Percentiles rank a stretch among this genome's conserved stretches.
phyloP scores from a whole-genome alignment of 2,797 vertebrate species.

The Acipenser transmontanus region DNA sequence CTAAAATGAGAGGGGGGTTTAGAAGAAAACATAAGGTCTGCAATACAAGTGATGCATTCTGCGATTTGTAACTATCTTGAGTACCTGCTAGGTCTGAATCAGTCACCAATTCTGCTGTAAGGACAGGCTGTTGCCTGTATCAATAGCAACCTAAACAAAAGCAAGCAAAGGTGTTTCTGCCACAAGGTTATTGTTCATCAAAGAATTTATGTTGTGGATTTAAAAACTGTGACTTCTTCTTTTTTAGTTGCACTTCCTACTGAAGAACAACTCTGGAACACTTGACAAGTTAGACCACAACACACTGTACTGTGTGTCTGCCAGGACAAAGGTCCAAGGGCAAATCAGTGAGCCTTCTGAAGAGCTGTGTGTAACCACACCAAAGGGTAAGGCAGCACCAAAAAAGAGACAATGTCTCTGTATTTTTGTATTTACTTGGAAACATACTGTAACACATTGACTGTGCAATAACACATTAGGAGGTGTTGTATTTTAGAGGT shows the following conservation, averaged over 20 bases:
- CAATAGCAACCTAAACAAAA: too few relatives aligned
- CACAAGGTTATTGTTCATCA: background rate
- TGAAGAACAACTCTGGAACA: slow-evolving; percentile 3
- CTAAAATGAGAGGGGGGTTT: too few relatives aligned
- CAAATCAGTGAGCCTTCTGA: slow-evolving; percentile 1
- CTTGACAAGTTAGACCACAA: slow-evolving; percentile 21
- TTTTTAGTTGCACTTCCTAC: slow-evolving; percentile 8
- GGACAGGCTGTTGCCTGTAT: too few relatives aligned
- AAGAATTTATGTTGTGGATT: background rate
- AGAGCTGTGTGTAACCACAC: slow-evolving; percentile 20
- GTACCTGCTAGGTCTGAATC: too few relatives aligned
- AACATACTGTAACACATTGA: too few relatives aligned
- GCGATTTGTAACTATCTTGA: too few relatives aligned
- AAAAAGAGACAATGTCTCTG: background rate
- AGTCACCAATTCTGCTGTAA: too few relatives aligned
- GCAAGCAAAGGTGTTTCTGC: too few relatives aligned
- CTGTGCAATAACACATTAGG: too few relatives aligned
- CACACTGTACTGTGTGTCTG: slow-evolving; percentile 24
- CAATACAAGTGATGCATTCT: too few relatives aligned
- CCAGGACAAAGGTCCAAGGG: background rate
- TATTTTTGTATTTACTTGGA: background rate
- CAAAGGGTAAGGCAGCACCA: slow-evolving; percentile 21
- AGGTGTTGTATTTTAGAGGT: too few relatives aligned
- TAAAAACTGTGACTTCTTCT: background rate
- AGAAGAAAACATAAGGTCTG: too few relatives aligned